phyloP scores from a whole-genome alignment of 2,888 invertebrate genomes.

The Yponomeuta malinellus region DNA sequence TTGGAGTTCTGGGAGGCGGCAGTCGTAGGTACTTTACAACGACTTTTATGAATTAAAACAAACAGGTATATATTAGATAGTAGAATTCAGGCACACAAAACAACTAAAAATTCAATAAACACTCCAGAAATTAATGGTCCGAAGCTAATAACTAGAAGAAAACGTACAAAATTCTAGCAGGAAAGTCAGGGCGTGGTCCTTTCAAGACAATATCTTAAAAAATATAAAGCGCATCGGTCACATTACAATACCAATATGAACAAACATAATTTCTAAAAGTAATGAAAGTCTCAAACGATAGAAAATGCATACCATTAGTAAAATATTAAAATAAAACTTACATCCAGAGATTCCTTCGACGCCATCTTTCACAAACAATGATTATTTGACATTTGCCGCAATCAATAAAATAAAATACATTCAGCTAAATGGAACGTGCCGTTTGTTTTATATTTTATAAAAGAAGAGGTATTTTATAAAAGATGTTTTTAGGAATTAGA shows the following conservation, averaged over 20 bases:
- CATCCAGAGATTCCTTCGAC: constrained; percentile 73
- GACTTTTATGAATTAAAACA: constrained; percentile 20
- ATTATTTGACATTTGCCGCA: constrained; percentile 6
- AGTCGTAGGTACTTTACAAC: constrained; percentile 7
- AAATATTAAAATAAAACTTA: constrained; percentile 48
- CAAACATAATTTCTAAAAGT: constrained; percentile 15
- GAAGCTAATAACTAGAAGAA: constrained; percentile 1
- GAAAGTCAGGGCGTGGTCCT: constrained; percentile 29
- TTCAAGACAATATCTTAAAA: constrained; percentile 21
- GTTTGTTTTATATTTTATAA: neutral
- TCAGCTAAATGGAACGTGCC: neutral
- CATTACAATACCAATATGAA: constrained; percentile 16
- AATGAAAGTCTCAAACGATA: constrained; percentile 14
- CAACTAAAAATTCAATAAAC: constrained; percentile 15
- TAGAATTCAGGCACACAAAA: constrained; percentile 16
- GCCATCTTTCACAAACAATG: constrained; percentile 67
- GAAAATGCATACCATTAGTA: constrained; percentile 21
- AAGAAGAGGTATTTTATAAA: no score
- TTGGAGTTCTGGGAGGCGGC: neutral
- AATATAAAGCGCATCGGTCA: constrained; percentile 17
- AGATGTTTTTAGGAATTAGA: no score
- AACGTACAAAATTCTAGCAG: constrained; percentile 10
- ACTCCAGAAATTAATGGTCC: neutral
- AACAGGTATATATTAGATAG: constrained; percentile 16
- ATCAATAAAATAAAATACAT: constrained; percentile 7